Conservation (phyloP, 1,140 invertebrate genomes). For the Panonychus citri region DNA sequence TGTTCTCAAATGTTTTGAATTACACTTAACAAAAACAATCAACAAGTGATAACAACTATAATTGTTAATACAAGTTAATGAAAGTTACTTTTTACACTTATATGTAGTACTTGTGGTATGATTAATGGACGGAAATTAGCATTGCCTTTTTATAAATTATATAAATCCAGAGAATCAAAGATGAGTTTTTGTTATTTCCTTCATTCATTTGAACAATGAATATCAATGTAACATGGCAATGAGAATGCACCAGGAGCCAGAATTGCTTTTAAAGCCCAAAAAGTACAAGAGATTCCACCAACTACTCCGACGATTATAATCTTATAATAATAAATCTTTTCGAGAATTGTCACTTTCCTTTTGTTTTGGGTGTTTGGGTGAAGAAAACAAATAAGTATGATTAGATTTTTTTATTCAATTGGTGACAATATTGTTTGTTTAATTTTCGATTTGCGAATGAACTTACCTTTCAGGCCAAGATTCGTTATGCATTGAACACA, state of each 20-base stretch:
- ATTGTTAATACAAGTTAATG: too few relatives aligned
- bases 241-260: background rate
- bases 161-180: too few relatives aligned
- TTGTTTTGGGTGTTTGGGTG: too few relatives aligned
- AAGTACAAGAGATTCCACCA: slow-evolving; percentile 1
- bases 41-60: too few relatives aligned
- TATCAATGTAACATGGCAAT: slow-evolving; percentile 1
- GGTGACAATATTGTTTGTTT: background rate
- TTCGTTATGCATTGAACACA: slow-evolving; percentile 19
- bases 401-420: background rate
- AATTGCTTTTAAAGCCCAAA: background rate
- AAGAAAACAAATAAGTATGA: background rate
- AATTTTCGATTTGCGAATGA: too few relatives aligned
- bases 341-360: background rate
- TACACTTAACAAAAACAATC: too few relatives aligned
- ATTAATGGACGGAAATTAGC: too few relatives aligned
- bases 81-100: too few relatives aligned
- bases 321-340: background rate
- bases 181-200: too few relatives aligned
- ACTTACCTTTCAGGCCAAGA: slow-evolving; percentile 16
- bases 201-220: background rate
- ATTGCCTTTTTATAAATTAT: too few relatives aligned
- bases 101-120: too few relatives aligned
- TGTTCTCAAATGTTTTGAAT: too few relatives aligned
- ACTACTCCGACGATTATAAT: slow-evolving; percentile 1